These are phyloP conservation scores for Synergus umbraculus DNA, from an alignment of 2,888 invertebrate species.

Conservation along the genomic window DNA sequence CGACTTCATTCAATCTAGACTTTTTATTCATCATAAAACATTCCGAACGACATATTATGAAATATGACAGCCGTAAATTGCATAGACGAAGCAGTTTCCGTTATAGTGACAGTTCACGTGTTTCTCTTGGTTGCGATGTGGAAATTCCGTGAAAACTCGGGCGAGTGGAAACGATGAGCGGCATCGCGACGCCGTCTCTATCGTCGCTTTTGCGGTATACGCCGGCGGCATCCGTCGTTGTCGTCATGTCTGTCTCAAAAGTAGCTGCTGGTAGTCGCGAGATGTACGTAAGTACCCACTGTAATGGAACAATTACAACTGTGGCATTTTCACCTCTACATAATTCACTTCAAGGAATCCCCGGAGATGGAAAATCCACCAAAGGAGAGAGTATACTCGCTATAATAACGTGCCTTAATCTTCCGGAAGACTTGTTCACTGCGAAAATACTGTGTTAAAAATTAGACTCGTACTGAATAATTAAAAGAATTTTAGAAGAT, in stretches of 20 bases:
- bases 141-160: constrained; percentile 14
- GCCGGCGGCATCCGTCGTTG: constrained; percentile 35
- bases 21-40: background rate
- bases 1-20: background rate
- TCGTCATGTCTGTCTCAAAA: constrained; percentile 21
- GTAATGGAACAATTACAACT: constrained; percentile 38
- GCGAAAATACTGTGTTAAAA: background rate
- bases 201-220: constrained; percentile 29
- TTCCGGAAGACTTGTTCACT: background rate
- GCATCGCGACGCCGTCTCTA: constrained; percentile 20
- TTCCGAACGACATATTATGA: background rate
- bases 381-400: background rate
- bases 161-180: constrained; percentile 2
- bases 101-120: background rate
- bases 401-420: constrained; percentile 17
- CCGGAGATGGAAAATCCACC: constrained; percentile 2
- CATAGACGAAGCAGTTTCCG: background rate
- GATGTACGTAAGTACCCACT: constrained; percentile 15
- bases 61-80: background rate
- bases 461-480: background rate
- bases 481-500: background rate
- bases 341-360: constrained; percentile 18
- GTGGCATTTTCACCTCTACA: constrained; percentile 22
- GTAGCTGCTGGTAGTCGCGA: constrained; percentile 26
- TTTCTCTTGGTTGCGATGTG: background rate